Percentiles rank a stretch among this genome's conserved stretches.
Conservation (phyloP, 2,113 vertebrate species). For the Abramis brama region DNA sequence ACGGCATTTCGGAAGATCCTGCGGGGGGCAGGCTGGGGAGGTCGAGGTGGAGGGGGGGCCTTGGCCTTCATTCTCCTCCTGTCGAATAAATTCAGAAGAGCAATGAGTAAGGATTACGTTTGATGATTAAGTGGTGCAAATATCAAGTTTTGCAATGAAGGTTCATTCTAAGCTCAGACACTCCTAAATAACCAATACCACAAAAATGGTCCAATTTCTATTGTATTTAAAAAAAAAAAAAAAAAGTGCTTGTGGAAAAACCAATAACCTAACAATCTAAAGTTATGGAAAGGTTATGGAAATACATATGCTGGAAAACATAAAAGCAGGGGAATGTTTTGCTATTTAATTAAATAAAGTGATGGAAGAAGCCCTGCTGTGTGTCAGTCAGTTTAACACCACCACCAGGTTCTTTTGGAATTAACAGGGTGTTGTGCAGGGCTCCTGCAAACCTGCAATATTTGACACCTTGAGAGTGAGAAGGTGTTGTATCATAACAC, state of each 20-base stretch:
- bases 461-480: not conserved
- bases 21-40: conserved; percentile 74
- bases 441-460: not conserved
- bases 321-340: not conserved
- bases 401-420: not conserved
- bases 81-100: conserved; percentile 24
- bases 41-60: conserved; percentile 82
- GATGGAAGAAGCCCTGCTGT: not conserved
- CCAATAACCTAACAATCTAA: not conserved
- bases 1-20: conserved; percentile 68
- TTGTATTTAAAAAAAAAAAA: no score
- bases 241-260: not conserved
- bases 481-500: not conserved
- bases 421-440: not conserved
- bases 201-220: no score
- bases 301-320: not conserved
- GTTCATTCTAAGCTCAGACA: no score
- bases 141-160: no score
- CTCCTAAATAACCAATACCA: no score
- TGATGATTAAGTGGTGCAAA: not conserved
- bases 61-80: conserved; percentile 89
- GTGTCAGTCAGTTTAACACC: not conserved
- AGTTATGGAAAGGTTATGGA: not conserved
- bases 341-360: not conserved
- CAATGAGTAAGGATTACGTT: not conserved